Base-by-base conservation (phyloP, 2,113 vertebrate species). In the Mohoua ochrocephala region DNA sequence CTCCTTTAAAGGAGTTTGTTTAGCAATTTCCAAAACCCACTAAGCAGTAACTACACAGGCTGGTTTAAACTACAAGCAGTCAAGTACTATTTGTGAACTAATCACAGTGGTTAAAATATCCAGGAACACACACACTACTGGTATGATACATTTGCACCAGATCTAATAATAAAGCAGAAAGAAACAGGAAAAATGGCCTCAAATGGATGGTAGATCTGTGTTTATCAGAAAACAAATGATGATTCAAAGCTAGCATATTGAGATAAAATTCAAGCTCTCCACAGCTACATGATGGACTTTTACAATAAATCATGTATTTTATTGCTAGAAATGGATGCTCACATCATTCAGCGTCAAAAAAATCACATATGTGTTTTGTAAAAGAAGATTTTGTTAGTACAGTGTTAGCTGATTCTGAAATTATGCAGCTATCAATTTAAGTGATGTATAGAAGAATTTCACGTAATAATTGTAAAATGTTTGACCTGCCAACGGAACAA, bases 291-390 rank as follows among this genome's bases (percentile, higher is more conserved):
- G 57, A 86, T 89, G 97, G 97, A 97, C 97, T 97, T 98, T 96
- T 95, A 87, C 95, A 97, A 96, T 97, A 97, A 98, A 98, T 98
- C 93, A 96, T 87, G 61, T 76, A 95, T 95, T 97, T 97, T 98
- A 97, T 95, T 98, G 81, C 97, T 91, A 96, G 83, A 95, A 96
- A 94, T 94, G 77, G 77, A 93, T 80, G 78, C 60, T 97, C 50
- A 59, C 88, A 95, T 95, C 71, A 94, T 95, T 98, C 97, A 97
- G 91, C 65, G 94, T 63, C 95, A 97, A 96, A 97, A 93, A 33
- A 68, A 95, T 65, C 77, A 94, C 71, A 57, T 69, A 78, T 7
- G 30, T 96, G 89, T 96, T 96, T 96, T 93, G 84, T 57, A 87
- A 89, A 88, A 93, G 60, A 65, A 90, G 65, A 88, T 84, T 96